These are phyloP conservation scores for Calliopum simillimum DNA, from an alignment of 2,888 invertebrate genomes.

Conservation along the genomic window DNA sequence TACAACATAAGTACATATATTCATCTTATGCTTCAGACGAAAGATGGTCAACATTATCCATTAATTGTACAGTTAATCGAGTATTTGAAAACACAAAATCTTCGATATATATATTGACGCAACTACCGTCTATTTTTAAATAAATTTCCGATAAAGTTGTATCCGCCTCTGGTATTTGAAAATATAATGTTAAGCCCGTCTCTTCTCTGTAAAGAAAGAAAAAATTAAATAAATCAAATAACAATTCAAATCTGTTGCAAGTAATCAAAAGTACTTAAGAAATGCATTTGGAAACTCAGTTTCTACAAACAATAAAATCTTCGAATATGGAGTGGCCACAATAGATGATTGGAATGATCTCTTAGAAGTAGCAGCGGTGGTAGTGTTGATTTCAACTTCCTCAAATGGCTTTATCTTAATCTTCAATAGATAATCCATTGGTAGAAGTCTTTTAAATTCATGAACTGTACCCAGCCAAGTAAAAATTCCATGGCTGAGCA, in stretches of 20 bases:
- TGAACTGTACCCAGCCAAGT: conserved; percentile 3
- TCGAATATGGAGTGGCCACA: conserved; percentile 40
- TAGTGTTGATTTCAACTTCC: too few species aligned
- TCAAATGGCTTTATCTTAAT: conserved; percentile 48
- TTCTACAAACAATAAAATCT: conserved; percentile 48
- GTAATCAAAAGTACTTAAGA: conserved; percentile 1
- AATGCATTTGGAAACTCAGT: conserved; percentile 48
- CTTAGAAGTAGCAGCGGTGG: conserved; percentile 37
- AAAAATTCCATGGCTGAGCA: conserved; percentile 43
- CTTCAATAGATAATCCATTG: conserved; percentile 47
- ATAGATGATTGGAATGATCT: conserved; percentile 43
- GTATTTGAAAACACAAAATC: too few species aligned
- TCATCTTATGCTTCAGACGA: too few species aligned
- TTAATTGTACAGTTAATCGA: too few species aligned
- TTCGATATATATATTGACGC: too few species aligned
- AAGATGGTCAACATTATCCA: too few species aligned
- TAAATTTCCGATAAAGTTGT: conserved; percentile 46
- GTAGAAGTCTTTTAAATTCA: background rate
- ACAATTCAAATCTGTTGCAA: background rate
- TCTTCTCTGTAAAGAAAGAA: conserved; percentile 38
- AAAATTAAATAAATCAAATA: background rate
- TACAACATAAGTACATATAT: too few species aligned
- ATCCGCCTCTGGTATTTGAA: conserved; percentile 39
- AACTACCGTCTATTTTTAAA: too few species aligned
- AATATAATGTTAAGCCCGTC: conserved; percentile 41